phyloP scores from a whole-genome alignment of 1,140 invertebrate genomes.

The Cotesia typhae region DNA sequence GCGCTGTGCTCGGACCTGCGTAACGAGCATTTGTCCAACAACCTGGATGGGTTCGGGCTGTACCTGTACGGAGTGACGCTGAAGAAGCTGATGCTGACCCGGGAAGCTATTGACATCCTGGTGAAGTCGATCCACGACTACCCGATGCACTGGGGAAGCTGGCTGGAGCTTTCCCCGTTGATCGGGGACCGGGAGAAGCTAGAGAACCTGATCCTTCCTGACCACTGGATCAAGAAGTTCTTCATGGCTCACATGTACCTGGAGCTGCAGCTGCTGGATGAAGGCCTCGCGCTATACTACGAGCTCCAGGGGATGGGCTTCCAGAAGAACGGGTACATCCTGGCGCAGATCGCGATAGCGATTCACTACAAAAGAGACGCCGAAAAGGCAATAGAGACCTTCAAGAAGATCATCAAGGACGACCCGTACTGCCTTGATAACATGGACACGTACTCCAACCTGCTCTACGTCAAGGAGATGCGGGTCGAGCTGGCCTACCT shows the following conservation, averaged over 20 bases:
- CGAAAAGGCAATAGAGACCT: constrained; percentile 86
- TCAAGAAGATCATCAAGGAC: constrained; percentile 79
- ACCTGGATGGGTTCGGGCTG: constrained; percentile 86
- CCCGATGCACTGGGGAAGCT: constrained; percentile 92
- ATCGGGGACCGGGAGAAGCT: constrained; percentile 81
- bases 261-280: constrained; percentile 89
- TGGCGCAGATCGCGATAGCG: constrained; percentile 89
- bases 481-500: constrained; percentile 91
- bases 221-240: constrained; percentile 95
- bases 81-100: constrained; percentile 84
- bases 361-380: constrained; percentile 94
- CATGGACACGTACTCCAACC: constrained; percentile 96
- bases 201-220: constrained; percentile 76
- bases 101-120: constrained; percentile 79
- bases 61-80: constrained; percentile 93
- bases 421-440: constrained; percentile 95
- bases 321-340: constrained; percentile 87
- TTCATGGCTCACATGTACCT: constrained; percentile 91
- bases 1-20: constrained; percentile 69
- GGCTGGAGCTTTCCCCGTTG: constrained; percentile 89
- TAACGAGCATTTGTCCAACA: constrained; percentile 69
- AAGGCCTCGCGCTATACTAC: constrained; percentile 85
- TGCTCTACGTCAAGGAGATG: constrained; percentile 94
- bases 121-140: constrained; percentile 79
- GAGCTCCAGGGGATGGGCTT: constrained; percentile 83